phyloP scores from a whole-genome alignment of 1,140 invertebrate genomes.

The Lepidotrigona ventralis region DNA sequence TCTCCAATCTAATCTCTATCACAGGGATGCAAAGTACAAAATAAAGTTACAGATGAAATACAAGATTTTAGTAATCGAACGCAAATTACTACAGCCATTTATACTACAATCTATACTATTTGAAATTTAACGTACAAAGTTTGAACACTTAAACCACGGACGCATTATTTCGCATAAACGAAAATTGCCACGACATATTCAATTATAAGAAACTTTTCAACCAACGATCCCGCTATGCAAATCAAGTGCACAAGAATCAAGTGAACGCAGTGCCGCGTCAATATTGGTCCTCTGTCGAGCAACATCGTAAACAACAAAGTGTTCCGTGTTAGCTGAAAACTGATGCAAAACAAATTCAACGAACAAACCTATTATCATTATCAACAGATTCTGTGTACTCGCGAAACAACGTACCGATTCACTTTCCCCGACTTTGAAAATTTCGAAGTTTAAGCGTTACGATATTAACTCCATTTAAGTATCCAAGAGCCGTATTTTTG shows the following conservation, averaged over 20 bases:
- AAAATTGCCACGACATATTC: background rate
- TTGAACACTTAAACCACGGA: too few relatives aligned
- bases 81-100: too few relatives aligned
- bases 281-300: slow-evolving; percentile 9
- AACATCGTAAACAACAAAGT: slow-evolving; percentile 5
- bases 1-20: too few relatives aligned
- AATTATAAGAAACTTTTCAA: background rate
- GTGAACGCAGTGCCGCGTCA: background rate
- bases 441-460: background rate
- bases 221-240: background rate
- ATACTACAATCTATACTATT: too few relatives aligned
- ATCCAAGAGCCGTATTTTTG: too few relatives aligned
- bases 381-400: background rate
- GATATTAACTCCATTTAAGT: too few relatives aligned
- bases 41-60: too few relatives aligned
- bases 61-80: too few relatives aligned
- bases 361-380: background rate
- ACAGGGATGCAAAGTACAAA: too few relatives aligned
- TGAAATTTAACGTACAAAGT: too few relatives aligned
- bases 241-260: too few relatives aligned
- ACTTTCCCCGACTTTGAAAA: background rate
- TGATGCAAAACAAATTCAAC: slow-evolving; percentile 13
- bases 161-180: too few relatives aligned
- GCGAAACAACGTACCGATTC: background rate
- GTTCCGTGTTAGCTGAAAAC: background rate